Percentiles rank a stretch among this genome's conserved stretches.
phyloP scores from a whole-genome alignment of 2,113 vertebrate genomes.

The Trichechus manatus region DNA sequence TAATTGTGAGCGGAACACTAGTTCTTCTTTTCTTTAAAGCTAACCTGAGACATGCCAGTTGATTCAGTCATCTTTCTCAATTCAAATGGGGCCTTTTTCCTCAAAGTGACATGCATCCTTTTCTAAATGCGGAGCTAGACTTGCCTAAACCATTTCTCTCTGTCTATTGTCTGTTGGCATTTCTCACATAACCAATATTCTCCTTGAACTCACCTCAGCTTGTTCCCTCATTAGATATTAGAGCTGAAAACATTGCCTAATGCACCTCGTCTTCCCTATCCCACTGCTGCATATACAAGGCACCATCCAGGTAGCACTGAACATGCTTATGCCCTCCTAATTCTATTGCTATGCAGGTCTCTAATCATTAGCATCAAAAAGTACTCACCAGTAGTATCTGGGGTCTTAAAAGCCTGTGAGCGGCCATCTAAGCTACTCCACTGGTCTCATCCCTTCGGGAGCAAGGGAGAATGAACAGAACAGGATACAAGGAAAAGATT shows the following conservation, averaged over 20 bases:
- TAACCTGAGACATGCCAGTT: slow-evolving; percentile 52
- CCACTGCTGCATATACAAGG: neutral
- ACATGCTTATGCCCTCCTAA: slow-evolving; percentile 81
- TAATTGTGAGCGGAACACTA: slow-evolving; percentile 48
- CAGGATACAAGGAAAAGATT: too few relatives aligned
- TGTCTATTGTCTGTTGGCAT: slow-evolving; percentile 79
- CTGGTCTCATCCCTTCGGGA: too few relatives aligned
- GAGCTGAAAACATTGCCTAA: neutral
- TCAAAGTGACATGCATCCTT: slow-evolving; percentile 56
- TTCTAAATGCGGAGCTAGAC: slow-evolving; percentile 78
- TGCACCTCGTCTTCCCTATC: neutral
- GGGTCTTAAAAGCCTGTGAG: too few relatives aligned
- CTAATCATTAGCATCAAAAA: slow-evolving; percentile 84
- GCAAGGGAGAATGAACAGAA: too few relatives aligned
- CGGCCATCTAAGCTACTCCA: too few relatives aligned
- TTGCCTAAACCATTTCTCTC: slow-evolving; percentile 75
- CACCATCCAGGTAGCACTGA: slow-evolving; percentile 40
- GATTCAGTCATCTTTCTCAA: slow-evolving; percentile 70
- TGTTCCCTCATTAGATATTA: slow-evolving; percentile 59
- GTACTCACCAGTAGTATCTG: slow-evolving; percentile 13
- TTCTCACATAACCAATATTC: slow-evolving; percentile 73
- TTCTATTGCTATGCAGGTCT: slow-evolving; percentile 71
- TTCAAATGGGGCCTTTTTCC: slow-evolving; percentile 52
- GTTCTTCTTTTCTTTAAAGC: slow-evolving; percentile 67
- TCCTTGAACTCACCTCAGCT: slow-evolving; percentile 62